Conservation (phyloP, 2,113 vertebrate species). For the Craseonycteris thonglongyai region DNA sequence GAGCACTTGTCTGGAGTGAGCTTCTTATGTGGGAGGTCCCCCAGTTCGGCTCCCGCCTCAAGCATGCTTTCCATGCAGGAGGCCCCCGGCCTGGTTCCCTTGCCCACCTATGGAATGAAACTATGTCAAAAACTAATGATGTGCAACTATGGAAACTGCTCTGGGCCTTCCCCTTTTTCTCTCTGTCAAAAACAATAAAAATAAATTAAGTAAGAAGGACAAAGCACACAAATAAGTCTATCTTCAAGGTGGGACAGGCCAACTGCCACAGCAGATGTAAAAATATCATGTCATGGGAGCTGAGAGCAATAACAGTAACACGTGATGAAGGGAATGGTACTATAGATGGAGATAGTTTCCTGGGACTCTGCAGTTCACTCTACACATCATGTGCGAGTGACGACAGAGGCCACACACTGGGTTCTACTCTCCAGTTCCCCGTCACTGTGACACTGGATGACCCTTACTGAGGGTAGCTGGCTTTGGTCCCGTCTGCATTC, state of each 20-base stretch:
- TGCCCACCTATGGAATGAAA: too few species aligned
- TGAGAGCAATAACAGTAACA: accelerated
- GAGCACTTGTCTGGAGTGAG: too few species aligned
- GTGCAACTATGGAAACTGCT: too few species aligned
- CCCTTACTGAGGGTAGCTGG: accelerated
- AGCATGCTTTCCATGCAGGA: too few species aligned
- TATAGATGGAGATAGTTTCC: not conserved
- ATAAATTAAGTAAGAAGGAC: too few species aligned
- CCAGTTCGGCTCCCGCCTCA: too few species aligned
- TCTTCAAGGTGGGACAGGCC: not conserved
- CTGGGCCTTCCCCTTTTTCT: too few species aligned
- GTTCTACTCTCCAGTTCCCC: not conserved
- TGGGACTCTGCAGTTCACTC: not conserved
- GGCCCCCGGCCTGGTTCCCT: too few species aligned
- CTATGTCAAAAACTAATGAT: too few species aligned
- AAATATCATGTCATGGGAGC: not conserved
- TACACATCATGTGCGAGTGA: accelerated
- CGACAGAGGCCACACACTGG: not conserved
- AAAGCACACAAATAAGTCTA: not conserved
- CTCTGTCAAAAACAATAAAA: too few species aligned
- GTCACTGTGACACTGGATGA: not conserved
- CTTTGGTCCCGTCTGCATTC: not conserved
- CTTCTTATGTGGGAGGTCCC: too few species aligned
- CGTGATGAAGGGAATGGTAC: accelerated
- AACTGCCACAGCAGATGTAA: not conserved